Conservation (phyloP, 2,113 vertebrate species). For the Thalassoma bifasciatum region DNA sequence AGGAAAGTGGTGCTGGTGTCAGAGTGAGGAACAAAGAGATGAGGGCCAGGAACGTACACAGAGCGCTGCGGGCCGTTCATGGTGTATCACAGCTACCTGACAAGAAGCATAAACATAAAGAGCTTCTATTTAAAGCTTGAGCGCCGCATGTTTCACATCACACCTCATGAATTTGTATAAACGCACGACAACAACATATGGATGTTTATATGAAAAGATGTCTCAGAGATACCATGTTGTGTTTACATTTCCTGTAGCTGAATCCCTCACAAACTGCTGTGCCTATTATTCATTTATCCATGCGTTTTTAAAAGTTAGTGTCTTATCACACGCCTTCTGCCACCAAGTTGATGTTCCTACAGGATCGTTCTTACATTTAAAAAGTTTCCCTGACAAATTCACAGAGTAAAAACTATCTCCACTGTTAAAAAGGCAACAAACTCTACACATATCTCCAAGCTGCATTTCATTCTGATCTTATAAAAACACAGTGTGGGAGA, state of each 20-base stretch:
- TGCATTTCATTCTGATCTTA: neutral
- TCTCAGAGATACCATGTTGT: no score
- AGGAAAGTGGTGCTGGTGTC: neutral
- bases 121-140: neutral
- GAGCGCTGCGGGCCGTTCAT: neutral
- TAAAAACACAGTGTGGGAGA: neutral
- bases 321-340: no score
- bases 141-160: neutral
- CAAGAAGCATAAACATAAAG: neutral
- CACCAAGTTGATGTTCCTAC: neutral
- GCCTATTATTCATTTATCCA: no score
- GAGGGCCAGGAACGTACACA: neutral
- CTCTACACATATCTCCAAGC: neutral
- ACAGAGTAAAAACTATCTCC: neutral
- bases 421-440: neutral
- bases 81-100: neutral
- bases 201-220: no score
- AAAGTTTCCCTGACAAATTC: neutral
- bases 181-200: no score
- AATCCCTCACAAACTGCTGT: no score
- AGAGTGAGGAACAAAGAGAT: conserved; percentile 25
- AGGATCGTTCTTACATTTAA: neutral
- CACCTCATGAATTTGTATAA: neutral
- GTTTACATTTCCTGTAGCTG: no score
- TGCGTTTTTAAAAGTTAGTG: no score